Evolutionary conservation across 2,113 vertebrate genomes (phyloP).

Genomic region (Bombycilla garrulus): DNA sequence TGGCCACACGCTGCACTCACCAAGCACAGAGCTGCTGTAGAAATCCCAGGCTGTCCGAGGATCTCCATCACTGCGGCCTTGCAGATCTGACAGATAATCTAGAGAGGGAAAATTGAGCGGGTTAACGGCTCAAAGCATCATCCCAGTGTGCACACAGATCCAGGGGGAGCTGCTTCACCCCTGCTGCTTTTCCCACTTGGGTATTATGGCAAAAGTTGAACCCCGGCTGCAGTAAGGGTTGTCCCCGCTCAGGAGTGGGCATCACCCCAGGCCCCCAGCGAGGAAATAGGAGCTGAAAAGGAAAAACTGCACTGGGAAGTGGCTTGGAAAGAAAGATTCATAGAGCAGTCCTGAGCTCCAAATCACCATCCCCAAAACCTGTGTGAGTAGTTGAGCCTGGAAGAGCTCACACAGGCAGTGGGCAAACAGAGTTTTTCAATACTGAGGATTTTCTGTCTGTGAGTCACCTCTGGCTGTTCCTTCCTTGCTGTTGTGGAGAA

Average conservation of each 20-base stretch:
- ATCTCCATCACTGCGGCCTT: constrained; percentile 86
- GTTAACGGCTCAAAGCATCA: background rate
- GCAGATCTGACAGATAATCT: constrained; percentile 95
- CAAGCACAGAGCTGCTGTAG: constrained; percentile 92
- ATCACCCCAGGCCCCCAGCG: background rate
- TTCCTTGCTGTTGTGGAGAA: background rate
- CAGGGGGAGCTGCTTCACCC: background rate
- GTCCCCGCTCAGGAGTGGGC: background rate
- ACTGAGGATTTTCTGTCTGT: background rate
- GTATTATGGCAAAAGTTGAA: background rate
- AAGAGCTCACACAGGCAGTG: background rate
- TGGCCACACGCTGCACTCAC: constrained; percentile 72
- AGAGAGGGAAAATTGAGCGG: background rate
- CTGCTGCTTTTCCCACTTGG: background rate
- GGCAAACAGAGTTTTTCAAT: background rate
- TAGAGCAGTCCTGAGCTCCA: background rate
- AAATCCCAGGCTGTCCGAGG: constrained; percentile 92
- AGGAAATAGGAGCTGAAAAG: background rate
- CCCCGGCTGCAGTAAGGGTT: background rate
- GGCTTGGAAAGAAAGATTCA: background rate
- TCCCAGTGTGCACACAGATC: background rate
- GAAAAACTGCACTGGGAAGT: background rate
- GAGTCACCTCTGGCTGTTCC: background rate
- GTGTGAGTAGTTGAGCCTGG: rapidly evolving
- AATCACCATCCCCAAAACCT: background rate